phyloP scores from a whole-genome alignment of 2,888 invertebrate species.

The Temnothorax unifasciatus region DNA sequence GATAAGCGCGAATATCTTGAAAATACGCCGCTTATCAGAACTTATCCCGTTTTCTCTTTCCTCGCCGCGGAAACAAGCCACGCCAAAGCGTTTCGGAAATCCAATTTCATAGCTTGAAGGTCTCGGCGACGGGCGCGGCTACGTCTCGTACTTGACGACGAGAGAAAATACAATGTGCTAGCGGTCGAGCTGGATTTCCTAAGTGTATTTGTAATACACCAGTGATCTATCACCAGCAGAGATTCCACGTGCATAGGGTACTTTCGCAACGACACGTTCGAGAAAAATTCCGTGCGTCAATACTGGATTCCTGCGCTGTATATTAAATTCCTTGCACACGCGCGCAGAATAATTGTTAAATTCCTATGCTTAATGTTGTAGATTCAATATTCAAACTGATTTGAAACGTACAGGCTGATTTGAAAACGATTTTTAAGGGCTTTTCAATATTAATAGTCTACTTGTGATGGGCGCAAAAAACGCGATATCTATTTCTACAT shows the following conservation, averaged over 20 bases:
- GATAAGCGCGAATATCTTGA: background rate
- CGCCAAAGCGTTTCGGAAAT: slow-evolving; percentile 46
- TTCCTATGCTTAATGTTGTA: background rate
- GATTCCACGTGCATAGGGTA: slow-evolving; percentile 31
- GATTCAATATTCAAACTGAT: background rate
- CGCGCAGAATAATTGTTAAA: slow-evolving; percentile 30
- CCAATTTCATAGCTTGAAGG: slow-evolving; percentile 43
- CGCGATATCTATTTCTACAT: background rate
- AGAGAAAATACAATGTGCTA: slow-evolving; percentile 36
- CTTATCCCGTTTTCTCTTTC: background rate
- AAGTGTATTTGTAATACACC: slow-evolving; percentile 46
- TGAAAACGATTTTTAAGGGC: background rate
- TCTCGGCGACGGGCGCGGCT: slow-evolving; percentile 11
- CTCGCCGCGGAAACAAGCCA: slow-evolving; percentile 20
- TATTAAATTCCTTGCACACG: slow-evolving; percentile 45
- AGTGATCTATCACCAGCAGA: slow-evolving; percentile 9
- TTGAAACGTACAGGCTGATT: background rate
- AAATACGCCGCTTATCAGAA: slow-evolving; percentile 11
- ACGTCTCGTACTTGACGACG: slow-evolving; percentile 16
- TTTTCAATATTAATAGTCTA: background rate
- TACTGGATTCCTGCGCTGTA: slow-evolving; percentile 32
- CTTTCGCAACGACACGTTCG: slow-evolving; percentile 31
- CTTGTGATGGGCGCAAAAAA: background rate
- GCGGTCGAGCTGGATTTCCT: slow-evolving; percentile 37
- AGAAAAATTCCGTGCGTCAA: slow-evolving; percentile 46